A percentile compares a stretch with the other conserved stretches of the same genome.
These are phyloP conservation scores for Zygothrica quintamaculata DNA, from an alignment of 2,888 invertebrate genomes.

Conservation along the genomic window DNA sequence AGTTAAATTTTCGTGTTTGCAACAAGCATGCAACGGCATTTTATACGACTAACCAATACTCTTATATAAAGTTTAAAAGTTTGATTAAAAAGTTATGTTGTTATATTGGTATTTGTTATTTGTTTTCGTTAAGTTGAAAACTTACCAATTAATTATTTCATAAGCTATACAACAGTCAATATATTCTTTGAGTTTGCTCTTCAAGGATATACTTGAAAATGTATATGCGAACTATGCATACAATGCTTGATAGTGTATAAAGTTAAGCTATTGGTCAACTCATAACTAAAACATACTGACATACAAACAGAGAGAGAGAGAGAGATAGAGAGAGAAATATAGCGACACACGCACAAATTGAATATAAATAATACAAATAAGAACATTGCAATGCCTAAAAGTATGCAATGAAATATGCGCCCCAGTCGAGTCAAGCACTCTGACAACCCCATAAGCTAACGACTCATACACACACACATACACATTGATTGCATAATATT, in stretches of 20 bases:
- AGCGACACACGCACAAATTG: conserved; percentile 33
- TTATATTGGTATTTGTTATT: too few relatives aligned
- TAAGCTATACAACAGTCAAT: too few relatives aligned
- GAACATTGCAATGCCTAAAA: conserved; percentile 45
- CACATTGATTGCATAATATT: conserved; percentile 71
- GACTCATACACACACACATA: conserved; percentile 7
- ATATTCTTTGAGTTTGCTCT: too few relatives aligned
- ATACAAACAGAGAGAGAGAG: neutral
- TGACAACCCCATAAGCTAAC: conserved; percentile 7
- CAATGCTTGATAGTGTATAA: conserved; percentile 7
- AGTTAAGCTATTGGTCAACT: conserved; percentile 6
- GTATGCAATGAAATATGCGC: conserved; percentile 57
- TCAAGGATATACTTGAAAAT: neutral
- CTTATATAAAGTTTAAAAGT: neutral
- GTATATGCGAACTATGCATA: conserved; percentile 12
- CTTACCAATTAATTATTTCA: too few relatives aligned
- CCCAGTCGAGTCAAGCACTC: conserved; percentile 43
- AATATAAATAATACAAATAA: conserved; percentile 48
- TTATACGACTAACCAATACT: neutral
- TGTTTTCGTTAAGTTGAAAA: too few relatives aligned
- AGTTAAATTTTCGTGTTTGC: conserved; percentile 4
- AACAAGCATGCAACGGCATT: neutral
- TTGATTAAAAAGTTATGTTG: too few relatives aligned
- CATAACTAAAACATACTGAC: neutral
- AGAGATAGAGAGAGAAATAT: too few relatives aligned